phyloP scores from a whole-genome alignment of 1,140 invertebrate species.

The Helicorthomorpha holstii region DNA sequence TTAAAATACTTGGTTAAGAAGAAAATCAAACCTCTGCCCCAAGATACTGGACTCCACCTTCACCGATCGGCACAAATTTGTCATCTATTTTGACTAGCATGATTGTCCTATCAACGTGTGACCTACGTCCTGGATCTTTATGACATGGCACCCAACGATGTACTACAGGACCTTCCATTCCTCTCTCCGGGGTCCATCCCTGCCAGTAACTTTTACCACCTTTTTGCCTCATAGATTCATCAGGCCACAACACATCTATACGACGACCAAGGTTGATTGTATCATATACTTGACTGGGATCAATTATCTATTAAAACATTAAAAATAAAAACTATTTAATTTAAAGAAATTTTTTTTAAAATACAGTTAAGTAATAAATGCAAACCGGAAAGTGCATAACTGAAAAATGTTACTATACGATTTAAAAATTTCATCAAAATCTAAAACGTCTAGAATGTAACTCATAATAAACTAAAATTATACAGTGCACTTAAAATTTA shows the following conservation, averaged over 20 bases:
- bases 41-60: constrained; percentile 63
- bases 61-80: constrained; percentile 79
- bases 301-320: constrained; percentile 37
- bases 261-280: constrained; percentile 71
- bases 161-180: constrained; percentile 80
- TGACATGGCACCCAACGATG: constrained; percentile 84
- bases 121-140: constrained; percentile 60
- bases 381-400: too few relatives aligned
- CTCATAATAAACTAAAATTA: too few relatives aligned
- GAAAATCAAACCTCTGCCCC: constrained; percentile 41
- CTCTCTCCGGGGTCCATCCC: constrained; percentile 68
- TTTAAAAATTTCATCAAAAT: too few relatives aligned
- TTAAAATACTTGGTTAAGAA: not conserved
- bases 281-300: constrained; percentile 65
- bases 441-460: too few relatives aligned
- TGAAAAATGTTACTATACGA: too few relatives aligned
- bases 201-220: constrained; percentile 75
- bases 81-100: constrained; percentile 82
- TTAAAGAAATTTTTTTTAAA: too few relatives aligned
- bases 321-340: not conserved
- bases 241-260: constrained; percentile 83
- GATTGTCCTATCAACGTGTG: constrained; percentile 77
- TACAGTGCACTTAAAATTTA: too few relatives aligned
- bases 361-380: too few relatives aligned
- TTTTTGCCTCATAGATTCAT: constrained; percentile 61